phyloP scores from a whole-genome alignment of 2,113 vertebrate species.

The Corythaixoides concolor region DNA sequence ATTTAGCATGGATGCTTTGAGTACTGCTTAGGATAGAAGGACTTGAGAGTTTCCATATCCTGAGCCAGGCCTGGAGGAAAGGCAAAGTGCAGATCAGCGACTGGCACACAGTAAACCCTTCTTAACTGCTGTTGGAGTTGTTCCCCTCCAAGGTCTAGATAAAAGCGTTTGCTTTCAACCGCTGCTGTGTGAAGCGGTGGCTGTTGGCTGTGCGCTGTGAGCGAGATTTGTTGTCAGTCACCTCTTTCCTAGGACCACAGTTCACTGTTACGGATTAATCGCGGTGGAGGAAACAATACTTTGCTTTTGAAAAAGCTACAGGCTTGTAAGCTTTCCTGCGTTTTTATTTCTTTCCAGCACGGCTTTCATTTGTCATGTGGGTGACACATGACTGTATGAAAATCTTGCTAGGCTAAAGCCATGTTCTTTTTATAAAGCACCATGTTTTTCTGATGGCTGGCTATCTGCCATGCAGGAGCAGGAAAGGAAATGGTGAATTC shows the following conservation, averaged over 20 bases:
- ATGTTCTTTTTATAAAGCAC: not conserved
- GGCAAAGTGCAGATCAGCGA: not conserved
- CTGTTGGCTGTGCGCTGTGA: not conserved
- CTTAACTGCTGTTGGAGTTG: not conserved
- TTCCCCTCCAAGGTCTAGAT: conserved; percentile 2
- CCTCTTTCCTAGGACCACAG: not conserved
- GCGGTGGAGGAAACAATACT: not conserved
- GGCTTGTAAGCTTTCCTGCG: not conserved
- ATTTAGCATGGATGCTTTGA: not conserved
- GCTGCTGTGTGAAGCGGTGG: not conserved
- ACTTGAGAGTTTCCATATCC: not conserved
- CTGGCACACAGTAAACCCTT: not conserved
- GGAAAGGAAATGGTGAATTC: not conserved
- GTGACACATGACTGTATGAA: not conserved
- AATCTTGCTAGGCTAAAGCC: not conserved
- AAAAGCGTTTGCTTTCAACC: conserved; percentile 14
- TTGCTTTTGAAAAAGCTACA: not conserved
- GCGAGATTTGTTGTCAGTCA: not conserved
- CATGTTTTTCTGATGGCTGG: not conserved
- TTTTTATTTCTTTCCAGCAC: not conserved
- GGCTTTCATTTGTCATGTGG: not conserved
- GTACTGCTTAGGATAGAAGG: not conserved
- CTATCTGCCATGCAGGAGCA: not conserved
- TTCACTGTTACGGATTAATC: not conserved
- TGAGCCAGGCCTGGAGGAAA: not conserved